These are phyloP conservation scores for Eulacestoma nigropectus DNA, from an alignment of 2,113 vertebrate species.

Conservation along the genomic window DNA sequence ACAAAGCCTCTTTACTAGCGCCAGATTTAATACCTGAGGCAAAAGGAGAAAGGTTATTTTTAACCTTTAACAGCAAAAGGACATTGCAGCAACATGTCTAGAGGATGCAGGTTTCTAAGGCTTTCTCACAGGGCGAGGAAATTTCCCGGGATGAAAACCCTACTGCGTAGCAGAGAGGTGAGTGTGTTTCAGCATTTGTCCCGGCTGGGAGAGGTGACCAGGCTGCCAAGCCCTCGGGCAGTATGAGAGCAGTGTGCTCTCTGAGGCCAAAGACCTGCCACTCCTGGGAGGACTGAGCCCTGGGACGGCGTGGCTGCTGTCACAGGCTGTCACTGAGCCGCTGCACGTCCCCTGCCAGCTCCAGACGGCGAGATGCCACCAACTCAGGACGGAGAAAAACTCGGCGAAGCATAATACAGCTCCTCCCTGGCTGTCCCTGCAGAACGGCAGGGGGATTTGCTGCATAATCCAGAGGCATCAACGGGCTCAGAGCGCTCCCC, in stretches of 20 bases:
- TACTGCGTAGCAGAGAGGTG: fast-evolving
- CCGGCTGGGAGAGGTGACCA: background rate
- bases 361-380: background rate
- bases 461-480: background rate
- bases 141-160: background rate
- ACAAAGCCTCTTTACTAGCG: background rate
- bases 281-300: background rate
- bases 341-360: background rate
- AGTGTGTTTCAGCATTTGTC: fast-evolving
- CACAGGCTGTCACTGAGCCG: background rate
- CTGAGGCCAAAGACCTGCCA: background rate
- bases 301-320: fast-evolving
- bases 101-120: background rate
- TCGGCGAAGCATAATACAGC: background rate
- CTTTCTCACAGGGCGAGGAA: background rate
- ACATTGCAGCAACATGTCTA: background rate
- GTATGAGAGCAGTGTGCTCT: background rate
- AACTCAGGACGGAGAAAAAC: background rate
- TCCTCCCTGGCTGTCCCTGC: background rate
- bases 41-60: background rate
- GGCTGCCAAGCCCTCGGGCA: background rate
- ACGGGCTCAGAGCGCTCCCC: background rate
- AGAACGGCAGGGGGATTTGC: background rate
- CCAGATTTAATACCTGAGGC: background rate
- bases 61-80: background rate